Conservation (phyloP, 2,888 invertebrate species). For the Perizoma flavofasciatum region DNA sequence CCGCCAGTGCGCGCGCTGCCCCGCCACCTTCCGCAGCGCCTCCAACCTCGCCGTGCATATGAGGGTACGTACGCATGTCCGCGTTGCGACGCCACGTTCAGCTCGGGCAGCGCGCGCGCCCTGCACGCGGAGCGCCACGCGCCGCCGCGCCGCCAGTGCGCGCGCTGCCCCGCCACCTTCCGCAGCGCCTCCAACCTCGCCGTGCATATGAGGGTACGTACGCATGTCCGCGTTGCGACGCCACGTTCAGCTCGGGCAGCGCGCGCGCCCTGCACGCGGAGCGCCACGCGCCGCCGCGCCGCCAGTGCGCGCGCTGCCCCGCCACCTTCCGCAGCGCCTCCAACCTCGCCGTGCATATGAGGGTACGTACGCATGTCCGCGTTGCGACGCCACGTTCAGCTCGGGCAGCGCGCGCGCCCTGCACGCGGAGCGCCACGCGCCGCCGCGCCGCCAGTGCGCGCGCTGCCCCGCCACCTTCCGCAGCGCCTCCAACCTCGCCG, state of each 20-base stretch:
- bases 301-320: background rate
- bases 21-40: background rate
- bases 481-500: conserved; percentile 1
- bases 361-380: background rate
- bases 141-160: conserved; percentile 5
- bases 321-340: background rate
- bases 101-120: background rate
- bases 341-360: conserved; percentile 3
- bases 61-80: background rate
- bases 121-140: background rate
- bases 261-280: background rate
- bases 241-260: background rate
- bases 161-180: background rate
- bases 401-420: background rate
- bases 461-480: background rate
- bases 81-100: background rate
- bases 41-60: conserved; percentile 5
- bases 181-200: conserved; percentile 1
- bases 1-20: background rate
- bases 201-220: background rate
- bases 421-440: conserved; percentile 1
- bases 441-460: conserved; percentile 1
- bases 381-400: background rate
- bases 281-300: background rate
- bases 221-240: background rate